phyloP scores from a whole-genome alignment of 2,113 vertebrate species.

The Xenotilapia leptura region DNA sequence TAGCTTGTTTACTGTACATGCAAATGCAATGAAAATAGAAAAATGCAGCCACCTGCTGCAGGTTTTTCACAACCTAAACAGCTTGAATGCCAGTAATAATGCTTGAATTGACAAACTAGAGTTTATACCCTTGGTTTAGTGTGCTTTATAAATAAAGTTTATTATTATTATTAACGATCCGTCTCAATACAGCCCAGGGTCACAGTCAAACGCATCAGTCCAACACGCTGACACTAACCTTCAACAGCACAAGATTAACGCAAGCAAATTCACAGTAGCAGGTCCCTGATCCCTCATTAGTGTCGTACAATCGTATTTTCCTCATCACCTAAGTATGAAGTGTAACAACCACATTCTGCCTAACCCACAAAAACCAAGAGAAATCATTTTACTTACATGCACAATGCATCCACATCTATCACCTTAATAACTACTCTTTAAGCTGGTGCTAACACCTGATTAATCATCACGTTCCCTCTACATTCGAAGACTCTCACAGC shows the following conservation, averaged over 20 bases:
- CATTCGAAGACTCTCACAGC: not conserved
- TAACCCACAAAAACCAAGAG: not conserved
- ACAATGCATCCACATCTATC: not conserved
- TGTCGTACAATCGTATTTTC: not conserved
- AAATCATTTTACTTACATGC: not conserved
- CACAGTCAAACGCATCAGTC: not conserved
- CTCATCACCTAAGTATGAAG: not conserved
- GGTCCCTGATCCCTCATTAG: not conserved
- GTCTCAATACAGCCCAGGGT: not conserved
- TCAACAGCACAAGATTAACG: not conserved
- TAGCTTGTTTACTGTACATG: not conserved
- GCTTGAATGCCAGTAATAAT: not conserved
- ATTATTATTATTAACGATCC: not conserved
- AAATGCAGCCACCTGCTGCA: not conserved
- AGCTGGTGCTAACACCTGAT: not conserved
- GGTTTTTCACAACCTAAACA: not conserved
- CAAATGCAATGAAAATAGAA: not conserved
- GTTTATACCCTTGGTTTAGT: not conserved
- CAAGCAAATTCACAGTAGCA: not conserved
- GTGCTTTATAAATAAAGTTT: too few species aligned
- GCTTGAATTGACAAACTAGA: not conserved
- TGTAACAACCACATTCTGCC: not conserved
- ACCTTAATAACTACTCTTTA: not conserved
- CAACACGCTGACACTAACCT: not conserved
- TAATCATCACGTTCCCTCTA: not conserved